These are phyloP conservation scores for Saguinus imperator DNA, from an alignment of 2,113 vertebrate species.

Conservation along the genomic window DNA sequence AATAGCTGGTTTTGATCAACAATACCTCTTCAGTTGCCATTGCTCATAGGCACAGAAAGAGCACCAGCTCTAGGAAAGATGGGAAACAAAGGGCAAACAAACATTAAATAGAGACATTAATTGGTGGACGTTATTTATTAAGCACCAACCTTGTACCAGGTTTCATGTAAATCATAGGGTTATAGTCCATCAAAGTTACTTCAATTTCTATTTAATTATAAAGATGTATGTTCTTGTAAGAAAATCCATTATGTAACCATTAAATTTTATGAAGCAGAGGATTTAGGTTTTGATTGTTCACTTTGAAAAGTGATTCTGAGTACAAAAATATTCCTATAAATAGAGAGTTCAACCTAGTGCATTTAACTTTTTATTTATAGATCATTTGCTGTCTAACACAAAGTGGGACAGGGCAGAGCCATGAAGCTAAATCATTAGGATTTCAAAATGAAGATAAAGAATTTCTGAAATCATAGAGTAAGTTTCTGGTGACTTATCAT, in stretches of 20 bases:
- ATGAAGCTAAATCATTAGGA: background rate
- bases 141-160: background rate
- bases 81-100: background rate
- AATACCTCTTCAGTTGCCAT: background rate
- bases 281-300: slow-evolving; percentile 47
- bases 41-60: background rate
- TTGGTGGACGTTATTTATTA: background rate
- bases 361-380: slow-evolving; percentile 54
- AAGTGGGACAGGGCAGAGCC: background rate
- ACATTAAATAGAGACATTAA: background rate
- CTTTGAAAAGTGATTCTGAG: slow-evolving; percentile 52
- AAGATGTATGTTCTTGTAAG: background rate
- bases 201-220: slow-evolving; percentile 59
- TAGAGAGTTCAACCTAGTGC: background rate
- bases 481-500: background rate
- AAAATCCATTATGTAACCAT: slow-evolving; percentile 55
- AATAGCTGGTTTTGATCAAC: background rate
- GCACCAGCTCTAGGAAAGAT: background rate
- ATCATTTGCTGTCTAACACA: slow-evolving; percentile 29
- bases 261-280: slow-evolving; percentile 56
- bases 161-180: background rate
- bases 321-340: slow-evolving; percentile 47
- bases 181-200: background rate
- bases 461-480: background rate
- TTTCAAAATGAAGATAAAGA: slow-evolving; percentile 42